Conservation (phyloP, 2,888 invertebrate genomes). For the Stictocephala bisonia region DNA sequence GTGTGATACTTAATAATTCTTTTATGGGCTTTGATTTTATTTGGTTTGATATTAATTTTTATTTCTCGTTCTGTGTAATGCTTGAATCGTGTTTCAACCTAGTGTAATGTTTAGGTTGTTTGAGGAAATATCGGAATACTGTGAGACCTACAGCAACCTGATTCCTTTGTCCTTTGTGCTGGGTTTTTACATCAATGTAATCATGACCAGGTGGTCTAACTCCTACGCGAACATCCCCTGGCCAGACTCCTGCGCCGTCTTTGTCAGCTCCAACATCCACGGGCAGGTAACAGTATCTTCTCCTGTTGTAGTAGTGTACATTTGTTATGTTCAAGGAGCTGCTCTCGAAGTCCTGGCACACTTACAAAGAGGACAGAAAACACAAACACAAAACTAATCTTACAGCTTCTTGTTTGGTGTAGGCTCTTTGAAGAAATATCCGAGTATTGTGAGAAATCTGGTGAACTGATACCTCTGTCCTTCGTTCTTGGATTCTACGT, state of each 20-base stretch:
- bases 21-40: no score
- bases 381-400: no score
- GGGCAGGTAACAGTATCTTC: slow-evolving; percentile 75
- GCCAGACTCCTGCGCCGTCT: slow-evolving; percentile 89
- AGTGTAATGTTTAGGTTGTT: slow-evolving; percentile 73
- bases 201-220: slow-evolving; percentile 94
- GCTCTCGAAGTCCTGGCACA: no score
- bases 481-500: slow-evolving; percentile 96
- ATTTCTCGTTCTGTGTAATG: no score
- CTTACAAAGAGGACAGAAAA: no score
- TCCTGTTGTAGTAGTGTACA: no score
- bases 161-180: slow-evolving; percentile 94
- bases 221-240: slow-evolving; percentile 86
- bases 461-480: slow-evolving; percentile 89
- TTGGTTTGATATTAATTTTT: no score
- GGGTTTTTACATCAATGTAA: slow-evolving; percentile 93
- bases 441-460: slow-evolving; percentile 86
- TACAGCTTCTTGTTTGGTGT: no score
- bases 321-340: no score
- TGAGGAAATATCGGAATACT: slow-evolving; percentile 85
- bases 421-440: slow-evolving; percentile 86
- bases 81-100: no score
- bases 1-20: no score
- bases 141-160: slow-evolving; percentile 85
- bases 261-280: slow-evolving; percentile 84